A percentile compares a stretch with the other conserved stretches of the same genome.
Conservation (phyloP, 2,888 invertebrate species). For the Drosophila birchii region DNA sequence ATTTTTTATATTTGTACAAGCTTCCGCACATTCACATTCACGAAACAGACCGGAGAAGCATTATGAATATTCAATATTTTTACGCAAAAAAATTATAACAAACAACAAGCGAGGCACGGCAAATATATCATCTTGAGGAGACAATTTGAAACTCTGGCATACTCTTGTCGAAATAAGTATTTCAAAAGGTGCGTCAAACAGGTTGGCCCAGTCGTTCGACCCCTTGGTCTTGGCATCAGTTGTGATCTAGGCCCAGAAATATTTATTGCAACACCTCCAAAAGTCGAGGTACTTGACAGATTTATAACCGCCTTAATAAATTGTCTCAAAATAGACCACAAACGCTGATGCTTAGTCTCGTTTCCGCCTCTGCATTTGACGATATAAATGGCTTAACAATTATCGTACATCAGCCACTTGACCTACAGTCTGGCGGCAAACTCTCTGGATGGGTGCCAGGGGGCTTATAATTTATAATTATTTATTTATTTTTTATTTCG, state of each 20-base stretch:
- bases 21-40: constrained; percentile 76
- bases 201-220: constrained; percentile 6
- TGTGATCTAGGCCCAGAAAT: constrained; percentile 42
- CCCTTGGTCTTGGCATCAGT: not conserved
- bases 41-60: constrained; percentile 41
- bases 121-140: constrained; percentile 34
- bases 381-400: constrained; percentile 36
- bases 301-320: constrained; percentile 72
- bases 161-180: constrained; percentile 19
- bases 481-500: constrained; percentile 14
- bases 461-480: constrained; percentile 4
- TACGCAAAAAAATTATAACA: constrained; percentile 59
- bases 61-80: constrained; percentile 75
- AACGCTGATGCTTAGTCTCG: constrained; percentile 47
- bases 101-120: constrained; percentile 31
- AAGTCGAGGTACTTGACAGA: constrained; percentile 59
- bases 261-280: constrained; percentile 52
- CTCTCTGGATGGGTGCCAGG: constrained; percentile 9
- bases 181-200: not conserved
- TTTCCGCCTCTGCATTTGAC: constrained; percentile 73
- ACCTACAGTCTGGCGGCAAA: constrained; percentile 41
- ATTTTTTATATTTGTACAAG: constrained; percentile 47
- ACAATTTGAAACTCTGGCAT: constrained; percentile 33
- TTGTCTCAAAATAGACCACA: constrained; percentile 58
- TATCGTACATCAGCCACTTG: constrained; percentile 45